Percentiles rank a stretch among this genome's conserved stretches.
Conservation (phyloP, 1,140 invertebrate genomes). For the Centruroides vittatus region DNA sequence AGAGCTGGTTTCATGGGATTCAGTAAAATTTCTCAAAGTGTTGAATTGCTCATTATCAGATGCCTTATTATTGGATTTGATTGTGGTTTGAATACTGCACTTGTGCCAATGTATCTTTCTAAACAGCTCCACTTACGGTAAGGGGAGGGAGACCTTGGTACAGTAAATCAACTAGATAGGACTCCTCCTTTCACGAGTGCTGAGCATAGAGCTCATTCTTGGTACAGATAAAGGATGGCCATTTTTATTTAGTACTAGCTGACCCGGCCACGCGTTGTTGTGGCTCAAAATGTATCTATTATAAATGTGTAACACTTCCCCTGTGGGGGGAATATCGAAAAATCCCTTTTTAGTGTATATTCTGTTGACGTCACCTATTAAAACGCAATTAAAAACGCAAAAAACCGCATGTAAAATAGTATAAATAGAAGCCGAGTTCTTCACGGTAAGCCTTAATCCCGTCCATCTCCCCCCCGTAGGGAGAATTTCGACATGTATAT, state of each 20-base stretch:
- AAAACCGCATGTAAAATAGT: too few species aligned
- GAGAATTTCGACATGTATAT: too few species aligned
- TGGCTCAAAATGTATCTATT: too few species aligned
- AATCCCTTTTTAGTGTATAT: too few species aligned
- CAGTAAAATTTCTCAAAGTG: slow-evolving; percentile 79
- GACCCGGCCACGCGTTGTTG: too few species aligned
- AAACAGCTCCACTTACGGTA: slow-evolving; percentile 87
- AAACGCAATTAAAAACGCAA: too few species aligned
- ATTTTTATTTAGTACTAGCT: slow-evolving; percentile 33
- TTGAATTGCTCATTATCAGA: slow-evolving; percentile 92
- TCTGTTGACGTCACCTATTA: too few species aligned
- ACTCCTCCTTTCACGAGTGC: slow-evolving; percentile 67
- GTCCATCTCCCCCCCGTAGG: too few species aligned
- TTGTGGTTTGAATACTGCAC: slow-evolving; percentile 85
- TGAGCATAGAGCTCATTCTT: slow-evolving; percentile 81
- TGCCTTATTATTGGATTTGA: slow-evolving; percentile 93
- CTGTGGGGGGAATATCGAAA: too few species aligned
- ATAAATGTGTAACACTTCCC: too few species aligned
- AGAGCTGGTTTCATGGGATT: slow-evolving; percentile 84
- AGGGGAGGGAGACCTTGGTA: slow-evolving; percentile 53
- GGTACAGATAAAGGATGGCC: slow-evolving; percentile 88
- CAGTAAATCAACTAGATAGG: slow-evolving; percentile 86
- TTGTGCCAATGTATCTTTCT: slow-evolving; percentile 94
- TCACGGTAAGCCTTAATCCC: too few species aligned
- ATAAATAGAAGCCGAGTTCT: too few species aligned